Evolutionary conservation across 2,797 vertebrate species (phyloP).

Genomic region (Poecilia gillii): DNA sequence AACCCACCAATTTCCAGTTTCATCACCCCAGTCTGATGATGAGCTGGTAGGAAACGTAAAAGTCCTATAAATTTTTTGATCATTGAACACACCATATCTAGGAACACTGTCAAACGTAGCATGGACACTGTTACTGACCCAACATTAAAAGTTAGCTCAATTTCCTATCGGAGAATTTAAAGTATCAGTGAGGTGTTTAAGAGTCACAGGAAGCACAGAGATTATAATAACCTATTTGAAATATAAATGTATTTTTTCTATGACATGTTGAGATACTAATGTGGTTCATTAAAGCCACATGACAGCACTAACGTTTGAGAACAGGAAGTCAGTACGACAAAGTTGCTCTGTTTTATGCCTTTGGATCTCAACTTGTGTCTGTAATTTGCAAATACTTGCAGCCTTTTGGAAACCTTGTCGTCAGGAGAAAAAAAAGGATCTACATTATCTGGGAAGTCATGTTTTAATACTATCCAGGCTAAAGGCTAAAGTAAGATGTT

Average conservation of each 20-base stretch:
- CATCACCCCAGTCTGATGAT: not conserved
- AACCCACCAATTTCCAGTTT: not conserved
- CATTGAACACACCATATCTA: not conserved
- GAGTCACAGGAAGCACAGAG: not conserved
- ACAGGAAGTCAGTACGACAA: not conserved
- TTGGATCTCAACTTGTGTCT: not conserved
- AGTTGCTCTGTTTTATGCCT: not conserved
- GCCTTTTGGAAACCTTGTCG: not conserved
- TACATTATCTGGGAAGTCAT: not conserved
- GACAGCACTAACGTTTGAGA: not conserved
- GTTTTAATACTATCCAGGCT: not conserved
- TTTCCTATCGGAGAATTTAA: not conserved
- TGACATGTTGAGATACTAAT: not conserved
- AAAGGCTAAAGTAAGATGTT: not conserved
- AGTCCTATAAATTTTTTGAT: not conserved
- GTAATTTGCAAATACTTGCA: not conserved
- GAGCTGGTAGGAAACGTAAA: not conserved
- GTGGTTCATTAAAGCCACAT: not conserved
- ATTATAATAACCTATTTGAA: not conserved
- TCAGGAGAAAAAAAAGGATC: not conserved
- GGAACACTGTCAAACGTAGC: not conserved
- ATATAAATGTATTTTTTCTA: not conserved
- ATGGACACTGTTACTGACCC: not conserved
- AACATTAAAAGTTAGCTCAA: not conserved
- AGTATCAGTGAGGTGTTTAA: not conserved